Percentiles rank a stretch among this genome's conserved stretches.
phyloP scores from a whole-genome alignment of 2,113 vertebrate genomes.

The Rhea americana region DNA sequence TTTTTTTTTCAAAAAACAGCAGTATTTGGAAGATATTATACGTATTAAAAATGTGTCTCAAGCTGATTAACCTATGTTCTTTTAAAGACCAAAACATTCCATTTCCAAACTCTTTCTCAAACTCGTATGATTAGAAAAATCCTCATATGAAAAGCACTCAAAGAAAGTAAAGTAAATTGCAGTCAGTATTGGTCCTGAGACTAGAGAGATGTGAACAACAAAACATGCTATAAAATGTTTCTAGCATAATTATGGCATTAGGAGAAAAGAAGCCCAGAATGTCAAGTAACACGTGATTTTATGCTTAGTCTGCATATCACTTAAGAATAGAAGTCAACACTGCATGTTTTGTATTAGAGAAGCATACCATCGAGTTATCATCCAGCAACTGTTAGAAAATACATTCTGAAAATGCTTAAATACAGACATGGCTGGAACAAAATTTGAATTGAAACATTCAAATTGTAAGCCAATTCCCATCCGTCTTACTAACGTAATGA shows the following conservation, averaged over 20 bases:
- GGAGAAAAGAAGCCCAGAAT: not conserved
- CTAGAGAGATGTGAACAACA: not conserved
- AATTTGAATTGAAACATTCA: not conserved
- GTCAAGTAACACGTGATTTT: not conserved
- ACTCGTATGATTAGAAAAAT: not conserved
- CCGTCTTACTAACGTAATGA: not conserved
- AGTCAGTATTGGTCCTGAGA: not conserved
- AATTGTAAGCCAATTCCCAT: not conserved
- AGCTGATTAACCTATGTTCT: not conserved
- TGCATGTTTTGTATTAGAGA: not conserved
- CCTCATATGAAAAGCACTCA: not conserved
- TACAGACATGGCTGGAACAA: not conserved
- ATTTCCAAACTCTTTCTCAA: not conserved
- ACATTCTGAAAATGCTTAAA: not conserved
- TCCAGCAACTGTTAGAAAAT: not conserved
- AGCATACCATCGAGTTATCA: not conserved
- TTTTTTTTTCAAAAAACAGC: too few species aligned
- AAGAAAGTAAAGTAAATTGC: not conserved
- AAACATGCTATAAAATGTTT: not conserved
- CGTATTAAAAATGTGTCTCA: not conserved
- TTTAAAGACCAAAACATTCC: not conserved
- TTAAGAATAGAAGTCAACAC: not conserved
- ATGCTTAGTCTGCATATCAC: accelerated
- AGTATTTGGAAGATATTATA: not conserved
- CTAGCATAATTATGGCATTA: not conserved